phyloP scores from a whole-genome alignment of 2,113 vertebrate genomes.

The Porphyrio hochstetteri region DNA sequence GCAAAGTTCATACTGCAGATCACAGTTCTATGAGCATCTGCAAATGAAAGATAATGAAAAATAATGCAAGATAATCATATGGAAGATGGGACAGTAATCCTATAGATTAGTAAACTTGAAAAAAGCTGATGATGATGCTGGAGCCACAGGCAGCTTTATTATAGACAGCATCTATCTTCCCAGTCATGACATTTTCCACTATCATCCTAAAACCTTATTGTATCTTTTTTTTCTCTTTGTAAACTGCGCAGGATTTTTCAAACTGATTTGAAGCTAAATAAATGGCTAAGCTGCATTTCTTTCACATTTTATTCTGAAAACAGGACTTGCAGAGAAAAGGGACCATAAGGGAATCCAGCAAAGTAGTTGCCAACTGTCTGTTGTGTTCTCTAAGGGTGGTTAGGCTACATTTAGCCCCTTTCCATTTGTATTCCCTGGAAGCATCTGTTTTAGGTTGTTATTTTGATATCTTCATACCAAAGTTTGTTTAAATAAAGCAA shows the following conservation, averaged over 20 bases:
- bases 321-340: background rate
- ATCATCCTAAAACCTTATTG: background rate
- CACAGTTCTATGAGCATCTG: background rate
- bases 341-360: background rate
- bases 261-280: background rate
- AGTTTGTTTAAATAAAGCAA: slow-evolving; percentile 40
- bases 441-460: background rate
- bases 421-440: background rate
- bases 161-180: background rate
- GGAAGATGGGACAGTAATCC: background rate
- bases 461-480: slow-evolving; percentile 11
- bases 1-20: background rate
- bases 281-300: background rate
- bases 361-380: background rate
- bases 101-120: background rate
- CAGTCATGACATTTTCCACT: background rate
- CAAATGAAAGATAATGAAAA: too few species aligned
- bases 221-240: background rate
- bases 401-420: background rate
- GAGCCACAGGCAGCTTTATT: background rate
- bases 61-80: background rate
- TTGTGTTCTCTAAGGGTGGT: background rate
- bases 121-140: background rate
- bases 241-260: background rate
- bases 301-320: background rate